Evolutionary conservation across 1,140 invertebrate species (phyloP).

Genomic region (Aphelinus certus): DNA sequence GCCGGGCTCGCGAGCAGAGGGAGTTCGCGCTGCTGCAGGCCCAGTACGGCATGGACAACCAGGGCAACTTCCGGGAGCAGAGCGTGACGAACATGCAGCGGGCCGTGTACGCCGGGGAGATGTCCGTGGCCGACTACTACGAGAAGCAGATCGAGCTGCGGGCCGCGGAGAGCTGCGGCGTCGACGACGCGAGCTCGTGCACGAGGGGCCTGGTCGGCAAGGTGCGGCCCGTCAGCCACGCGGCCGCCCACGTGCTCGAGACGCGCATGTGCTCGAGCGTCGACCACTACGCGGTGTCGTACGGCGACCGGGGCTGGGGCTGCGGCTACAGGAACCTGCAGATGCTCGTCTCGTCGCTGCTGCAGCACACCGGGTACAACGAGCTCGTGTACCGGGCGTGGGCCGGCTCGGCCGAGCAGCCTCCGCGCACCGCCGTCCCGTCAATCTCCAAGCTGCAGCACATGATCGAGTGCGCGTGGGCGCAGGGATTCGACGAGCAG

Average conservation of each 20-base stretch:
- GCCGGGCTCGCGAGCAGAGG: constrained; percentile 77
- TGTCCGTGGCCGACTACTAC: constrained; percentile 87
- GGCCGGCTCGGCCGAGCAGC: constrained; percentile 61
- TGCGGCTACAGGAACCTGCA: constrained; percentile 92
- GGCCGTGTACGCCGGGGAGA: constrained; percentile 85
- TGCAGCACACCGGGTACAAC: constrained; percentile 78
- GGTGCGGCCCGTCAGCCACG: constrained; percentile 75
- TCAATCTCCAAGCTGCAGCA: constrained; percentile 85
- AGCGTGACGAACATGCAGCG: constrained; percentile 84
- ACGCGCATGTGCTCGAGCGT: constrained; percentile 81
- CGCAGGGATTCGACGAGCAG: constrained; percentile 86
- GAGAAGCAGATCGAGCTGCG: constrained; percentile 80
- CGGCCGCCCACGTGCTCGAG: constrained; percentile 73
- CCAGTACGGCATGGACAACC: constrained; percentile 90
- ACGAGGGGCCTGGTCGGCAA: constrained; percentile 78
- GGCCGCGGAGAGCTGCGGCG: constrained; percentile 78
- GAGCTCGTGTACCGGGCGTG: constrained; percentile 72
- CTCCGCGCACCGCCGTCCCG: constrained; percentile 75
- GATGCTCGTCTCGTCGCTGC: constrained; percentile 86
- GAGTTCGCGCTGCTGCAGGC: constrained; percentile 84
- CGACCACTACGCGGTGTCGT: constrained; percentile 87
- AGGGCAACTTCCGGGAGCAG: constrained; percentile 82
- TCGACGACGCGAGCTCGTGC: constrained; percentile 85
- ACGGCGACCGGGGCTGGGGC: constrained; percentile 90
- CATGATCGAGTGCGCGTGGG: constrained; percentile 87